Base-by-base conservation (phyloP, 2,888 invertebrate genomes). In the Bhutanitis thaidina region DNA sequence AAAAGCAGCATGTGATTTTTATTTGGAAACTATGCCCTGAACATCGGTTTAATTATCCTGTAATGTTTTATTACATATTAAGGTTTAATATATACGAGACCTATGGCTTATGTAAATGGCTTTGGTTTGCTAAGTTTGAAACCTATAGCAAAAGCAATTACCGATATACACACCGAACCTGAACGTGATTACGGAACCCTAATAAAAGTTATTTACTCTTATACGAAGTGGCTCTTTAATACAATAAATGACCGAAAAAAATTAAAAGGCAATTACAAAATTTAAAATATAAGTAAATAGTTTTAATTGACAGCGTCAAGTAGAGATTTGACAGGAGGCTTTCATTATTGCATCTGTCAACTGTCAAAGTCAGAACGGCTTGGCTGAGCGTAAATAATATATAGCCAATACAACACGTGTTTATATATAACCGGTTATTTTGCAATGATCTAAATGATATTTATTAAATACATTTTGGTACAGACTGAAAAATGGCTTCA, bases 311-410 rank as follows among this genome's bases (percentile, higher is more conserved):
- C 49, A 32, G 37, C 29, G 32, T 7, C 34, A 38, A 10, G 43
- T 44, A 44, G 39, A 45, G 15, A 45, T 51, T 51, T 51, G 51
- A 51, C 51, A 45, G 44, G 51, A 38, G 44, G 10, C 50, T 51
- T 40, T 45, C 50, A 45, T 50, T 50, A 50, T 50, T 41, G 48
- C 12, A 29, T 35, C 39, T 20, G 20, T 20, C 20, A 20, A 20
- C 2, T 40, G 44, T 51, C 35, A 40, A 44, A 35, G 44, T 51
- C 4, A 39, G 44, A 44, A 45, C 40, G 36, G 51, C 44, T 39
- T 29, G 36, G 36, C 15, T 40, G 44, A 39, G 38, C 20, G 27
- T 49, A 35, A 36, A 41, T 41, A 48, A 35, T 45, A 27, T 38
- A 16, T 32, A 34, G 14, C 25, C 38, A 12, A 34, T 27, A 14